These are phyloP conservation scores for Excalfactoria chinensis DNA, from an alignment of 2,113 vertebrate species.

Conservation along the genomic window DNA sequence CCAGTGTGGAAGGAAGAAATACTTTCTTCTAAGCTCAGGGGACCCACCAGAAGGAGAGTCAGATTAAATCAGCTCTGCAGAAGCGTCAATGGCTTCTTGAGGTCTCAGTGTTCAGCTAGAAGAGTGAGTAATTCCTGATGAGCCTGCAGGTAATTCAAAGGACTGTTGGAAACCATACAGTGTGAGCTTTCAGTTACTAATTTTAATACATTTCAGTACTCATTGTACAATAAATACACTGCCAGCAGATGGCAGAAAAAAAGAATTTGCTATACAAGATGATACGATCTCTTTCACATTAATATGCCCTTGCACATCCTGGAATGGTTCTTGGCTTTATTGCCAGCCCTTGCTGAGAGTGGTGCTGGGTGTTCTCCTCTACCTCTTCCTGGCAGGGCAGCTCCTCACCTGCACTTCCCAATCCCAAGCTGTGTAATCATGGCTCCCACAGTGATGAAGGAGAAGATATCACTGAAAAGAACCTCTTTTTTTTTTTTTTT, in stretches of 20 bases:
- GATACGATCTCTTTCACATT: background rate
- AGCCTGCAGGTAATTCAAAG: background rate
- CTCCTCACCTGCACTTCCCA: background rate
- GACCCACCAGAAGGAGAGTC: background rate
- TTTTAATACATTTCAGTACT: background rate
- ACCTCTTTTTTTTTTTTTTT: background rate
- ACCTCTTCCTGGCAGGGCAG: background rate
- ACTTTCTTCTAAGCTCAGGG: background rate
- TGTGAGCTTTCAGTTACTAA: background rate
- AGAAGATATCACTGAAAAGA: background rate
- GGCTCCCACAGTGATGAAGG: background rate
- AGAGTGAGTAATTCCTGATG: background rate
- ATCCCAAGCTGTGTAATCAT: background rate
- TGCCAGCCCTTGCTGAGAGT: background rate
- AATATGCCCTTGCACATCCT: background rate
- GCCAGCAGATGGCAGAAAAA: background rate
- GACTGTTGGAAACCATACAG: background rate
- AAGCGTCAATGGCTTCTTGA: background rate
- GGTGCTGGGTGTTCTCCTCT: background rate
- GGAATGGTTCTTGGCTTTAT: background rate
- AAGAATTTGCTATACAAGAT: background rate
- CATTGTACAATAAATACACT: conserved; percentile 9
- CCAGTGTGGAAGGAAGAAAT: background rate
- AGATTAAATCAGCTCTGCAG: background rate
- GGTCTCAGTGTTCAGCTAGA: background rate